Conservation (phyloP, 1,140 invertebrate genomes). For the Drosophila neocordata region DNA sequence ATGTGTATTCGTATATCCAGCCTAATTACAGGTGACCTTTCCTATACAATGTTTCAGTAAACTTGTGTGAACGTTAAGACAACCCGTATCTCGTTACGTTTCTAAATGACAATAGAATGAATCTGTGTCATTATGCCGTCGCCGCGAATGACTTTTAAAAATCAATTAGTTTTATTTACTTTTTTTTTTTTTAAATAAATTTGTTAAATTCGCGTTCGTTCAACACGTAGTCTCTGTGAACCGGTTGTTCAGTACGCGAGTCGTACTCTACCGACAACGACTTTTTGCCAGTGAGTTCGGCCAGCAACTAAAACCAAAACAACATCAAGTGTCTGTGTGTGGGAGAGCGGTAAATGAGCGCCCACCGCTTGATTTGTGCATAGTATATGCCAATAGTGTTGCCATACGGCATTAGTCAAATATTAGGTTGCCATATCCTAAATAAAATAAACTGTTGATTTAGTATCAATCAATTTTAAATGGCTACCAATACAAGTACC, state of each 20-base stretch:
- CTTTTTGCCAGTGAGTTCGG: slow-evolving; percentile 36
- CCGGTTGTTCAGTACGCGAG: slow-evolving; percentile 35
- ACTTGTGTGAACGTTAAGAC: slow-evolving; percentile 1
- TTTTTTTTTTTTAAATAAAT: slow-evolving; percentile 23
- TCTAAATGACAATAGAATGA: slow-evolving; percentile 7
- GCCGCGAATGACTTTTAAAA: not conserved
- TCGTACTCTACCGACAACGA: slow-evolving; percentile 23
- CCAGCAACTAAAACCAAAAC: slow-evolving; percentile 32
- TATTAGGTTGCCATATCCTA: not conserved
- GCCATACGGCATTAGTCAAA: not conserved
- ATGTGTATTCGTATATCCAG: slow-evolving; percentile 30
- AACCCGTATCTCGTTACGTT: not conserved
- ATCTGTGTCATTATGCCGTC: not conserved
- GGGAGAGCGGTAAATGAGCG: slow-evolving; percentile 11
- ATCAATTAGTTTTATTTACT: slow-evolving; percentile 38
- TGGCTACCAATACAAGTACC: not conserved
- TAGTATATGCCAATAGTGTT: not conserved
- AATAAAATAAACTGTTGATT: not conserved
- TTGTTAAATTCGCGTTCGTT: slow-evolving; percentile 35
- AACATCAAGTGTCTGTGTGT: slow-evolving; percentile 43
- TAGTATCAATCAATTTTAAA: not conserved
- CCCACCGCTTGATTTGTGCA: slow-evolving; percentile 15
- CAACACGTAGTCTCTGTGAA: slow-evolving; percentile 57
- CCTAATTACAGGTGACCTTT: slow-evolving; percentile 50
- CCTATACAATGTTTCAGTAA: not conserved